phyloP scores from a whole-genome alignment of 2,888 invertebrate genomes.

The Cosmia pyralina region DNA sequence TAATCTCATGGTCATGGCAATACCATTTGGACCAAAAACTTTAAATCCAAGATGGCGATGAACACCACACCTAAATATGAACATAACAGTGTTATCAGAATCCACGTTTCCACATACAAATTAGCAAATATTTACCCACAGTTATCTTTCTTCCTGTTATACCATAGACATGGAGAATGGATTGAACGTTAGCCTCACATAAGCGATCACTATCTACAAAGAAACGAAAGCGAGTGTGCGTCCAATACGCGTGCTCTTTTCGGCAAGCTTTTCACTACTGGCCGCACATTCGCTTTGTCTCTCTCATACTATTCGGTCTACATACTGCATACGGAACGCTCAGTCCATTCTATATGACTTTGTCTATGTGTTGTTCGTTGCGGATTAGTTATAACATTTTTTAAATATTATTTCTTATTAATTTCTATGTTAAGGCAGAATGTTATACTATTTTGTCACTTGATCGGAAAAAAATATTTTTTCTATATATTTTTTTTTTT shows the following conservation, averaged over 20 bases:
- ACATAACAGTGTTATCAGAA: constrained; percentile 25
- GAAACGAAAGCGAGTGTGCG: too few relatives aligned
- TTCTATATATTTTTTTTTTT: constrained; percentile 13
- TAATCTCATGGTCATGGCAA: constrained; percentile 43
- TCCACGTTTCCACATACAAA: constrained; percentile 6
- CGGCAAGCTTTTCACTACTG: too few relatives aligned
- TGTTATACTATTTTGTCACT: constrained; percentile 61
- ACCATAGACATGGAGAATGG: too few relatives aligned
- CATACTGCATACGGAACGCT: too few relatives aligned
- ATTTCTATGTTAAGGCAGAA: constrained; percentile 62
- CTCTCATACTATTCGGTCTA: too few relatives aligned
- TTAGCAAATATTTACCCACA: too few relatives aligned
- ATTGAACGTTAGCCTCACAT: too few relatives aligned
- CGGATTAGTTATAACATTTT: constrained; percentile 29
- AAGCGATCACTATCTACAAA: too few relatives aligned
- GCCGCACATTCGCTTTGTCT: too few relatives aligned
- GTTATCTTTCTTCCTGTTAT: too few relatives aligned
- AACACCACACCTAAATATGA: constrained; percentile 20
- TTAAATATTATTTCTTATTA: constrained; percentile 51
- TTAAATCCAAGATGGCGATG: constrained; percentile 25
- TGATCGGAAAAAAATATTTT: constrained; percentile 50
- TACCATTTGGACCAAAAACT: neutral
- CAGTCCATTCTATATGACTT: too few relatives aligned
- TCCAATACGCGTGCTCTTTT: too few relatives aligned
- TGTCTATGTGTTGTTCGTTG: constrained; percentile 1